Conservation (phyloP, 2,888 invertebrate genomes). For the Orthosia incerta region DNA sequence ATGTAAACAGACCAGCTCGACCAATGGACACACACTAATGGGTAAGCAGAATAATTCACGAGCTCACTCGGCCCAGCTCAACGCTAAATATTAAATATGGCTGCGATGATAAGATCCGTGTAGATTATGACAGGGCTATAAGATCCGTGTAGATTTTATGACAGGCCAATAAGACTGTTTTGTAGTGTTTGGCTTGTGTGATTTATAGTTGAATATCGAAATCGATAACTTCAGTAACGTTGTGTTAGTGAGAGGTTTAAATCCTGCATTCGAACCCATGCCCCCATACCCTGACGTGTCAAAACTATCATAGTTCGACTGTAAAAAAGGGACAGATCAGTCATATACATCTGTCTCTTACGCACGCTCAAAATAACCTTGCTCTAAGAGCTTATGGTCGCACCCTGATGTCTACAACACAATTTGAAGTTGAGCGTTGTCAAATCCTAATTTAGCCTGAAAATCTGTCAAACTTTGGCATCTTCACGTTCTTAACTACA, state of each 20-base stretch:
- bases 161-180: slow-evolving; percentile 27
- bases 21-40: slow-evolving; percentile 59
- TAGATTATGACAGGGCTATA: slow-evolving; percentile 25
- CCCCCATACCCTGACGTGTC: too few species aligned
- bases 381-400: too few species aligned
- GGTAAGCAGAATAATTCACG: slow-evolving; percentile 61
- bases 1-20: slow-evolving; percentile 59
- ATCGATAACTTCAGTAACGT: slow-evolving; percentile 2
- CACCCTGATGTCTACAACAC: too few species aligned
- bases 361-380: too few species aligned
- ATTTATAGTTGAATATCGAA: slow-evolving; percentile 14
- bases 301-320: too few species aligned
- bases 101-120: slow-evolving; percentile 42
- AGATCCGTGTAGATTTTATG: slow-evolving; percentile 28
- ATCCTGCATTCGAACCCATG: too few species aligned
- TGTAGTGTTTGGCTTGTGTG: slow-evolving; percentile 17
- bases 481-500: too few species aligned
- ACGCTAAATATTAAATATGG: slow-evolving; percentile 45
- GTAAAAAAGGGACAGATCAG: too few species aligned
- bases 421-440: too few species aligned
- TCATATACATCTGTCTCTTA: too few species aligned
- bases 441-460: too few species aligned
- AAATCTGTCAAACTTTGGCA: too few species aligned
- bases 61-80: neutral
- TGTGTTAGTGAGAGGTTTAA: neutral